A percentile compares a stretch with the other conserved stretches of the same genome.
Evolutionary conservation across 53 echinoderm and acorn worm species (phyloP).

Genomic region (Stichopus horrens): DNA sequence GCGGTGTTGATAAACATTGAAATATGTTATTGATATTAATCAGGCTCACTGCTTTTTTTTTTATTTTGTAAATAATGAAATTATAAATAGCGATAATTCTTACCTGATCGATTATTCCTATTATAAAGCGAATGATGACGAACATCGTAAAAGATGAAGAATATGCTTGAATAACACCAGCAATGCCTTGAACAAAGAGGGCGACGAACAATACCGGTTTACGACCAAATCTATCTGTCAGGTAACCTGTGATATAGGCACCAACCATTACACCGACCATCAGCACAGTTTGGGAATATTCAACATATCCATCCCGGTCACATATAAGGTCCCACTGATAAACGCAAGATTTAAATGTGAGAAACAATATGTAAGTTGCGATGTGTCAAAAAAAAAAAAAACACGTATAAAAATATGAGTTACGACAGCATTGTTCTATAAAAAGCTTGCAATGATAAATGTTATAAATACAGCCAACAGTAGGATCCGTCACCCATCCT

Average conservation of each 20-base stretch:
- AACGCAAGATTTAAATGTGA: not conserved
- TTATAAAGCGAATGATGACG: conserved; percentile 65
- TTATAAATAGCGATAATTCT: not conserved
- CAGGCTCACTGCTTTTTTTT: too few relatives aligned
- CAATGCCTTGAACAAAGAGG: conserved; percentile 69
- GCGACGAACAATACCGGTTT: conserved; percentile 69
- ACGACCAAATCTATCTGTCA: conserved; percentile 85
- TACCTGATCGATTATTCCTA: conserved; percentile 77
- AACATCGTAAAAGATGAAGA: conserved; percentile 75
- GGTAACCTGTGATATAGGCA: conserved; percentile 69
- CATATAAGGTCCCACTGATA: conserved; percentile 87
- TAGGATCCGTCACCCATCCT: too few relatives aligned
- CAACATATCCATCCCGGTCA: conserved; percentile 56
- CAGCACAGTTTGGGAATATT: conserved; percentile 74
- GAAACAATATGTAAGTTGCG: too few relatives aligned
- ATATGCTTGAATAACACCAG: conserved; percentile 70
- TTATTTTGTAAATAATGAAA: too few relatives aligned
- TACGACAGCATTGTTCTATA: too few relatives aligned
- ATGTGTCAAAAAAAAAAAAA: too few relatives aligned
- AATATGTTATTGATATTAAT: too few relatives aligned
- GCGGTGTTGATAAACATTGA: not conserved
- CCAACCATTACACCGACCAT: conserved; percentile 89
- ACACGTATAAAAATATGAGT: not conserved
- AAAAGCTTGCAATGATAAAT: too few relatives aligned
- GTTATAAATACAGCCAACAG: too few relatives aligned